Conservation (phyloP, 92 coral and sea anemone species). For the Parazoanthus swiftii region DNA sequence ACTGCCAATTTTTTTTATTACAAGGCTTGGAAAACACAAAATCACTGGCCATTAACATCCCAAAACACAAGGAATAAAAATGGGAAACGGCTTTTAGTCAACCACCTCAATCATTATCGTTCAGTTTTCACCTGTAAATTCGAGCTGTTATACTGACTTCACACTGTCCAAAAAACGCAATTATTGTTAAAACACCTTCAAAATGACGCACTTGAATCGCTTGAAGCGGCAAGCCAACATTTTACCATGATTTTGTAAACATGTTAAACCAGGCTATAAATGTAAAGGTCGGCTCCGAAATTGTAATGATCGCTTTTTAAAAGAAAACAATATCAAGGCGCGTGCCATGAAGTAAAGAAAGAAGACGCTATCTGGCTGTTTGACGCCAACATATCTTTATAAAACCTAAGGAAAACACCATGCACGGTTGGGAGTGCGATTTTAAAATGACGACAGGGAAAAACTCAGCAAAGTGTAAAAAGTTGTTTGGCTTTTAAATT, state of each 20-base stretch:
- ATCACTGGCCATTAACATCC: background rate
- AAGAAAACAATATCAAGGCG: slow-evolving; percentile 52
- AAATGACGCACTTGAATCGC: slow-evolving; percentile 19
- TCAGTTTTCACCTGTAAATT: slow-evolving; percentile 4
- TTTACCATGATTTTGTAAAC: slow-evolving; percentile 2
- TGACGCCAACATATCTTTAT: background rate
- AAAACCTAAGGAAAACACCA: background rate
- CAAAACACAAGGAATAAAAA: background rate
- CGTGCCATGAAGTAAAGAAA: slow-evolving; percentile 59
- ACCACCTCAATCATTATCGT: background rate
- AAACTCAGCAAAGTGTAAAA: background rate
- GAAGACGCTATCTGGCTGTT: slow-evolving; percentile 24
- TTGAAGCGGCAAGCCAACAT: slow-evolving; percentile 5
- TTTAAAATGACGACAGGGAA: slow-evolving; percentile 8
- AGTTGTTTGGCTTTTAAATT: slow-evolving; percentile 17
- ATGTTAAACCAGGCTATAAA: background rate
- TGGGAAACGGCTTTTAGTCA: background rate
- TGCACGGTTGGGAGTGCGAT: background rate
- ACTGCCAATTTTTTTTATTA: slow-evolving; percentile 14
- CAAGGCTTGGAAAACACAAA: slow-evolving; percentile 8
- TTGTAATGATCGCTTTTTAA: slow-evolving; percentile 43
- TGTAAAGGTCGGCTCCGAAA: slow-evolving; percentile 41
- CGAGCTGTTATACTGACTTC: background rate
- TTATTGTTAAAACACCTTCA: slow-evolving; percentile 39
- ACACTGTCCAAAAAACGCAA: slow-evolving; percentile 37